Evolutionary conservation across 1,140 invertebrate genomes (phyloP).

Genomic region (Brachystomella parvula): DNA sequence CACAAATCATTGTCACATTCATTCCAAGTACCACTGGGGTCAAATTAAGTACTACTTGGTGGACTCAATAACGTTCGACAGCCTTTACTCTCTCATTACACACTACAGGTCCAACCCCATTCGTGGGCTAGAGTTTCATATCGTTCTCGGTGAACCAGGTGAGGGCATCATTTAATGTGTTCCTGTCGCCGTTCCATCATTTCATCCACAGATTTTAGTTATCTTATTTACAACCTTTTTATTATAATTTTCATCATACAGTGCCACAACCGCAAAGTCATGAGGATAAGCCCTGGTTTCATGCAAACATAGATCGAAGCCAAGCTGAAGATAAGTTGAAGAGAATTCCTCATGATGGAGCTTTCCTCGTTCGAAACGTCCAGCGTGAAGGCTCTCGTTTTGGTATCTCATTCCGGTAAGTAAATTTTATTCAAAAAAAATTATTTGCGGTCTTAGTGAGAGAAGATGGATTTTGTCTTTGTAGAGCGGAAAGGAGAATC

Average conservation of each 20-base stretch:
- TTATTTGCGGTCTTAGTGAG: neutral
- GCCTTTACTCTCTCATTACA: constrained; percentile 82
- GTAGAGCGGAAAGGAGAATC: constrained; percentile 80
- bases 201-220: too few species aligned
- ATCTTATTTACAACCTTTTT: too few species aligned
- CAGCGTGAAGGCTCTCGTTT: constrained; percentile 76
- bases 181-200: too few species aligned
- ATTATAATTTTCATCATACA: too few species aligned
- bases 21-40: constrained; percentile 77
- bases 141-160: constrained; percentile 76
- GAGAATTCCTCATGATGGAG: constrained; percentile 73
- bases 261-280: constrained; percentile 92
- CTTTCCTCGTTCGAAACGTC: constrained; percentile 81
- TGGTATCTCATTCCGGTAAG: constrained; percentile 88
- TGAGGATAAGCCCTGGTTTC: constrained; percentile 90
- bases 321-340: constrained; percentile 80
- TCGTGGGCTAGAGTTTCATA: constrained; percentile 77
- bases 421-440: constrained; percentile 8
- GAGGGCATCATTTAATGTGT: too few species aligned
- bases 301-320: constrained; percentile 64
- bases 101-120: constrained; percentile 80
- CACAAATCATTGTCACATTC: constrained; percentile 88
- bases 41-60: constrained; percentile 85
- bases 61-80: constrained; percentile 82
- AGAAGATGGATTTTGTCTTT: constrained; percentile 39